A percentile compares a stretch with the other conserved stretches of the same genome.
These are phyloP conservation scores for Nasonia vitripennis DNA, from an alignment of 1,140 invertebrate genomes.

Conservation along the genomic window DNA sequence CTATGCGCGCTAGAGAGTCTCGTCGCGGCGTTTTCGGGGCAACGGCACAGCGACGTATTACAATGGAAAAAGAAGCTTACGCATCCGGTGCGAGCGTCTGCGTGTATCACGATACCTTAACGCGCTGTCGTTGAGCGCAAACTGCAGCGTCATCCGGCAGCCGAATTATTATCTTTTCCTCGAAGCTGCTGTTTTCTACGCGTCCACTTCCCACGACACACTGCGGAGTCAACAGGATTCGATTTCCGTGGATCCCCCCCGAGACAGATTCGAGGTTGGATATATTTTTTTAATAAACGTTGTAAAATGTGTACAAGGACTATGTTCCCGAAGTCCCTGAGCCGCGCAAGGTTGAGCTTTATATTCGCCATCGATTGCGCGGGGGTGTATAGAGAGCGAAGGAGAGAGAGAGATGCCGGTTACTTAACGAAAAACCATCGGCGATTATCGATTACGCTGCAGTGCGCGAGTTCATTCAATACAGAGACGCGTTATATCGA, in stretches of 20 bases:
- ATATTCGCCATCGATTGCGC: constrained; percentile 1
- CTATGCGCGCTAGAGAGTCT: background rate
- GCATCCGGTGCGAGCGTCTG: no score
- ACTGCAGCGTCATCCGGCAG: background rate
- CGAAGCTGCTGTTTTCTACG: background rate
- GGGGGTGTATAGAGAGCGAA: background rate
- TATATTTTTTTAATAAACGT: no score
- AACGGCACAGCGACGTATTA: background rate
- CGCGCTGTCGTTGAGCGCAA: no score
- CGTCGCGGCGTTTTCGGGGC: background rate
- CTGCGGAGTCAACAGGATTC: background rate
- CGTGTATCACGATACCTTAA: background rate
- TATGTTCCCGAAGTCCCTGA: no score
- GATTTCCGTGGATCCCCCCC: background rate
- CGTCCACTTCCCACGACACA: background rate
- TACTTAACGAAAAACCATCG: constrained; percentile 29
- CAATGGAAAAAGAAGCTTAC: background rate
- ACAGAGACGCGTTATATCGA: no score
- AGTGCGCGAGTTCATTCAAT: background rate
- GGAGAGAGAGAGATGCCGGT: constrained; percentile 8
- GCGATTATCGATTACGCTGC: constrained; percentile 12
- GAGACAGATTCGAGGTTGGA: background rate
- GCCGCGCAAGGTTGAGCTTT: no score
- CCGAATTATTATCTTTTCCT: background rate
- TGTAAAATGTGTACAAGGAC: no score